A percentile compares a stretch with the other conserved stretches of the same genome.
phyloP scores from a whole-genome alignment of 1,140 invertebrate species.

The Zaprionus gabonicus region DNA sequence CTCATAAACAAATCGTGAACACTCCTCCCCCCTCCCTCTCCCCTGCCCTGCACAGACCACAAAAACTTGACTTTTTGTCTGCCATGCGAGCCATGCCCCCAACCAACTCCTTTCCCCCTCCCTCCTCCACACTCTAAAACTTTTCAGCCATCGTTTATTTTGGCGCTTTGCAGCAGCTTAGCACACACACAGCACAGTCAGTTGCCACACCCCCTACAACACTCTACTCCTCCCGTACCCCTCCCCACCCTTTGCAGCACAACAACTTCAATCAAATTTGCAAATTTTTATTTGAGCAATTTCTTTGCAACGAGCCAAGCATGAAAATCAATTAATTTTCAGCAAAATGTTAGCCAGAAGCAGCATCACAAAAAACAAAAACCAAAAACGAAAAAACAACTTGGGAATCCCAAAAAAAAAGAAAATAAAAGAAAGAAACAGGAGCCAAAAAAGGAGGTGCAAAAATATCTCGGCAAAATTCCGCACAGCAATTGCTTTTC shows the following conservation, averaged over 20 bases:
- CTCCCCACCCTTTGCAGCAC: too few relatives aligned
- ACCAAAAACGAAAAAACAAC: constrained; percentile 13
- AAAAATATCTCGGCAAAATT: constrained; percentile 47
- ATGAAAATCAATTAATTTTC: constrained; percentile 82
- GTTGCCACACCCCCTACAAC: background rate
- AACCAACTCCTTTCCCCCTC: background rate
- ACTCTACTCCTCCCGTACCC: too few relatives aligned
- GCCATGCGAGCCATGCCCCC: background rate
- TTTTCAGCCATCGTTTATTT: constrained; percentile 44
- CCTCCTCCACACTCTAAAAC: background rate
- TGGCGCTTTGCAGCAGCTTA: constrained; percentile 69
- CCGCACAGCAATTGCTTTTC: constrained; percentile 66
- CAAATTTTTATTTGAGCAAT: constrained; percentile 81
- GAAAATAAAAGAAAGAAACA: background rate
- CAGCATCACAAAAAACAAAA: constrained; percentile 25
- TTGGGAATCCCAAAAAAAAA: constrained; percentile 22
- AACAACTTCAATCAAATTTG: constrained; percentile 81
- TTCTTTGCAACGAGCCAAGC: constrained; percentile 76
- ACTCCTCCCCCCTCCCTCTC: too few relatives aligned
- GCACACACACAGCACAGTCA: constrained; percentile 18
- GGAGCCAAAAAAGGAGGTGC: constrained; percentile 14
- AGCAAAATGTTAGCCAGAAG: constrained; percentile 71
- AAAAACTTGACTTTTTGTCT: constrained; percentile 50
- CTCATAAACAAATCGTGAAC: too few relatives aligned
- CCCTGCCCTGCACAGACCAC: constrained; percentile 4